Conservation (phyloP, 2,113 vertebrate genomes). For the Regulus satrapa region DNA sequence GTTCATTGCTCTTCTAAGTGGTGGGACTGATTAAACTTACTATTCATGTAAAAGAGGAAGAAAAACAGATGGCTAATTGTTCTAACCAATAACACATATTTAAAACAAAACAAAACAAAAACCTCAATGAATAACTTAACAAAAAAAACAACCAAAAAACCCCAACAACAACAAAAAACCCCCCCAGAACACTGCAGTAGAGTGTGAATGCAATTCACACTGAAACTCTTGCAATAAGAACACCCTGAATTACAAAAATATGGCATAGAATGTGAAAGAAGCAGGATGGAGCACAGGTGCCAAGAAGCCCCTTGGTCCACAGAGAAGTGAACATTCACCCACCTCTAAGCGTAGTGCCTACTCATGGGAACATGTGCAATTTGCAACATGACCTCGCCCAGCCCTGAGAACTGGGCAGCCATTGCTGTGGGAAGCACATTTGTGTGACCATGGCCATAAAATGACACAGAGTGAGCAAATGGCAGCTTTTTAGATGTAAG, state of each 20-base stretch:
- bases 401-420: neutral
- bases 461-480: neutral
- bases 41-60: neutral
- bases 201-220: neutral
- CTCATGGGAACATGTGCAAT: neutral
- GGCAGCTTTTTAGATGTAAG: neutral
- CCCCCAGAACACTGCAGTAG: neutral
- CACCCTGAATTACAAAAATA: neutral
- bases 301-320: neutral
- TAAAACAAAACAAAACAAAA: neutral
- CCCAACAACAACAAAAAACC: too few relatives aligned
- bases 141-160: fast-evolving
- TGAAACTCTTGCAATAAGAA: neutral
- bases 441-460: fast-evolving
- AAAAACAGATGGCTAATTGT: neutral
- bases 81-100: neutral
- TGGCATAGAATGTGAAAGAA: neutral
- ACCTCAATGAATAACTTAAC: neutral
- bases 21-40: neutral
- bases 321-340: neutral
- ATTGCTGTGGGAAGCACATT: neutral
- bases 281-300: fast-evolving
- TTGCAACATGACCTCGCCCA: neutral
- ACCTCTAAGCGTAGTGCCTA: neutral
- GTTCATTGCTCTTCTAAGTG: neutral